Evolutionary conservation across 2,888 invertebrate genomes (phyloP).

Genomic region (Sthenelais limicola): DNA sequence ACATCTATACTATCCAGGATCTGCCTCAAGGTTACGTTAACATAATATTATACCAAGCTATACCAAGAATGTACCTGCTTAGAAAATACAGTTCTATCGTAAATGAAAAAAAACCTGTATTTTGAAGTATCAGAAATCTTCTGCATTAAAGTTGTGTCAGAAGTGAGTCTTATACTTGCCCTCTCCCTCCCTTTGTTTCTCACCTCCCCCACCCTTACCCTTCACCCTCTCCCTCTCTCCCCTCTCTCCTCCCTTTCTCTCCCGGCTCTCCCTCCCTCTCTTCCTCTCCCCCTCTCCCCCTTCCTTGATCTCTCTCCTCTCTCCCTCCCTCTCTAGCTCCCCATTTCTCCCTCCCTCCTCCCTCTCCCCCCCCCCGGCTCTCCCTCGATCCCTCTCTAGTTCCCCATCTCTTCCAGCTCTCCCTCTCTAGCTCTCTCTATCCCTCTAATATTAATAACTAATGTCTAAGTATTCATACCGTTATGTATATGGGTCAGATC

Average conservation of each 20-base stretch:
- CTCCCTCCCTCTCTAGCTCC: neutral
- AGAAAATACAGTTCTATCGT: neutral
- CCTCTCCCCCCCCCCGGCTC: too few species aligned
- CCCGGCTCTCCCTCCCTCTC: conserved; percentile 20
- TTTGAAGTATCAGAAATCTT: neutral
- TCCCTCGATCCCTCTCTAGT: neutral
- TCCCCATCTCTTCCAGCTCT: neutral
- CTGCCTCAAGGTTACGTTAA: too few species aligned
- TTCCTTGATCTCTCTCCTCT: neutral
- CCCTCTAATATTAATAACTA: too few species aligned
- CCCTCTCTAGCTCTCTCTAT: too few species aligned
- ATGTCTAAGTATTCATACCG: too few species aligned
- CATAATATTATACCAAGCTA: too few species aligned
- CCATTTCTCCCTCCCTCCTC: neutral
- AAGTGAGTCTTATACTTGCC: neutral
- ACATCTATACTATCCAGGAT: too few species aligned
- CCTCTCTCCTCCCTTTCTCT: conserved; percentile 8
- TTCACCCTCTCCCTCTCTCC: conserved; percentile 1
- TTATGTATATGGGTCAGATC: too few species aligned
- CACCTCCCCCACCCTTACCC: neutral
- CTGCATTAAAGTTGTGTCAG: neutral
- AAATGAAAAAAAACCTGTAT: neutral
- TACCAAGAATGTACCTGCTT: too few species aligned
- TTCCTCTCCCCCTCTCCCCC: conserved; percentile 17
- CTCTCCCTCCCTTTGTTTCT: neutral